Evolutionary conservation across 2,888 invertebrate species (phyloP), one percentile per base, ranked within the genome.

Genomic region (Drosophila birchii): DNA sequence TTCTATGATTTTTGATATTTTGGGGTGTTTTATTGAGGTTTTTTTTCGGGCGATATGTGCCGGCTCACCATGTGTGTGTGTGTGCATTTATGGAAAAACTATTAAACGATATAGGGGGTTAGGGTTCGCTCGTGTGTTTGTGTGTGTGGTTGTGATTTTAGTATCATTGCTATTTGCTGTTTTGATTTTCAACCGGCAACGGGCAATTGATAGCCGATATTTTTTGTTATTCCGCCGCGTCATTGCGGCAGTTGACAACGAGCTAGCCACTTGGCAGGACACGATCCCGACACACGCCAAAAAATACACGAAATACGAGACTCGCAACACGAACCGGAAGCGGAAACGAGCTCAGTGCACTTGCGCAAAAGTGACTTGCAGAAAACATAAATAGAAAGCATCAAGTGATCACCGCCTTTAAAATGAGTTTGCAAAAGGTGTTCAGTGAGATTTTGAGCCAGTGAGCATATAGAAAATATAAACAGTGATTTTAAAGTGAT

Each of bases 11-110:
- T 92, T 90, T 91, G 90, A 90, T 91, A 90, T 91, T 92, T 91
- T 91, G 91, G 92, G 92, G 92, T 92, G 92, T 91, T 92, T 92
- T 90, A 90, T 88, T 86, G 90, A 87, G 88, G 89, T 91, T 91
- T 92, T 91, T 92, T 91, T 85, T 62, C 41, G 45, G 73, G 57
- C 49, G 44, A 45, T 45, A 45, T 26, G 44, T 26, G 44, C 44
- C 23, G 75, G 29, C 41, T 39, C 20, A 38, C 34, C 44, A 34
- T 61, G 54, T 62, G 62, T 67, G 58, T 77, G 43, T 34, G 68
- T 54, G 62, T 71, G 66, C 66, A 70, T 67, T 56, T 72, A 47
- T 70, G 83, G 75, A 81, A 82, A 69, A 87, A 87, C 82, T 78
- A 88, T 88, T 81, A 81, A 87, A 73, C 68, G 60, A 75, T 78